Evolutionary conservation across 1,140 invertebrate species (phyloP), one percentile per base, ranked within the genome.

Genomic region (Brachionus rotundiformis): DNA sequence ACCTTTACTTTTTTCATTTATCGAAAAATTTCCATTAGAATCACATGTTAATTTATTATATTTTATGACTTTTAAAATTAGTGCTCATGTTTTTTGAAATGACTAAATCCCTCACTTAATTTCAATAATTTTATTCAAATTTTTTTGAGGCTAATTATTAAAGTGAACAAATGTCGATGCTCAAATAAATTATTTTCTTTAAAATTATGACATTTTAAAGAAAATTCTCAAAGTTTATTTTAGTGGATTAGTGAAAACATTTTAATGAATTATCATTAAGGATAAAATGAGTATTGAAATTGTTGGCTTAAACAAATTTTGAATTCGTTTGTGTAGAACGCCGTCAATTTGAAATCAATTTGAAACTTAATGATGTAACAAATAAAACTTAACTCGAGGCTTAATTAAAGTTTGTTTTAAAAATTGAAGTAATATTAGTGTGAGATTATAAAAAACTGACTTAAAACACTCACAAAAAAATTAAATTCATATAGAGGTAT

Each of bases 1-100:
- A 54, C 47, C 47, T 54, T 54, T 54, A 54, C 47, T 54, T 54
- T 49, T 49, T 49, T 49, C 16, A 49, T 49, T 16, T 49, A n/a
- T 49, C 13, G 0, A 49, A 49, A 49, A n/a, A 49, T 16, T 49
- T 49, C 16, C 47, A 49, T 49, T 49, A 13, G 47, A 49, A n/a
- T 49, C 16, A 49, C 47, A 49, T 49, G 47, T 49, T 49, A 49
- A 49, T 49, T 49, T 49, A 5, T 49, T 49, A 49, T 49, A 23
- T 49, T 49, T 49, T 23, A 49, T 49, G 47, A 49, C 47, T 49
- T 49, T 49, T 49, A 16, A 19, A 49, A 23, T 49, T 49, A 49
- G 16, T 49, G 47, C 47, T 49, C 47, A 49, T 49, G n/a, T 49
- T 41, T 13, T 49, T 49, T n/a, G 47, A 1, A 49, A 49, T 49